Base-by-base conservation (phyloP, 2,113 vertebrate species). In the Lophochroa leadbeateri region DNA sequence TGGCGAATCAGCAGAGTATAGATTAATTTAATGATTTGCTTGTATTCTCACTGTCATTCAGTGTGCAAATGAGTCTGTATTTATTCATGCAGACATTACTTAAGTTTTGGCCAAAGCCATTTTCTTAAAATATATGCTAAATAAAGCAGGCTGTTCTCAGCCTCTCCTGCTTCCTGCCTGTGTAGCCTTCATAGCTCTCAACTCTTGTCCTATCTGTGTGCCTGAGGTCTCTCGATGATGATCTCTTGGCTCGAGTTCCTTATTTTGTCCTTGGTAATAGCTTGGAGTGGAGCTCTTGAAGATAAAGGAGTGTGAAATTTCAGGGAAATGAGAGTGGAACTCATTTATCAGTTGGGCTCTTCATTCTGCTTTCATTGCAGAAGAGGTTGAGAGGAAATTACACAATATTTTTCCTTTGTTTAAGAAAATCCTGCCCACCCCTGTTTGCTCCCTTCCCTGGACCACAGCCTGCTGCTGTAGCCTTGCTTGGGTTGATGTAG, bases 291-390 rank as follows among this genome's bases (percentile, higher is more conserved):
- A 79, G 57, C 86, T 92, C 37, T 94, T 72, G 53, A 53, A 82
- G 83, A 89, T 94, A 92, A 92, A 90, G 28, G 17, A 94, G 90
- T 81, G 68, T 92, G 86, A 94, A 76, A 90, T 88, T 95, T 92
- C 77, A 93, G 92, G 88, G 52, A 93, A 93, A 50, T 89, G 47
- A 90, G 47, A 79, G 41, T 89, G 25, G 33, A 89, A 74, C 57
- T 91, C 37, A 76, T 91, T 90, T 84, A 79, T 94, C 84, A 79
- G 78, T 76, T 21, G 3, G 13, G 21, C 52, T 84, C 72, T 94
- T 75, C 1, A 0, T 92, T 96, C 68, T 86, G 21, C 57, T 87
- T 84, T 91, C 39, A 43, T 83, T 3, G 0, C 43, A 63, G 39
- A 39, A 86, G 83, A 89, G 71, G 20, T 33, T 67, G 46, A 83